These are phyloP conservation scores for Gobionotothen gibberifrons DNA, from an alignment of 2,797 vertebrate species.

Conservation along the genomic window DNA sequence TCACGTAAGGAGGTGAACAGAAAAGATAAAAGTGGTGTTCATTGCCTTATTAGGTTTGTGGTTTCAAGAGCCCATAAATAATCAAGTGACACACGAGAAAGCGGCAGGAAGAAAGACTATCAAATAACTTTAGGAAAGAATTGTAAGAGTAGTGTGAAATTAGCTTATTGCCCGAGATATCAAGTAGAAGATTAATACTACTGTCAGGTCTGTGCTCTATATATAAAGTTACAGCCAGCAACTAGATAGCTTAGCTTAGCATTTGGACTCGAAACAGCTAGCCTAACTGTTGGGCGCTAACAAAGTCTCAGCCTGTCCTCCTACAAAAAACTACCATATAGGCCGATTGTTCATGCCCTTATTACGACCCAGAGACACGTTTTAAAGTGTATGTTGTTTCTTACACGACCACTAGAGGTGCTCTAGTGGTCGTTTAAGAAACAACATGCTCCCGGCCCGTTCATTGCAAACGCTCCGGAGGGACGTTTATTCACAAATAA, in stretches of 20 bases:
- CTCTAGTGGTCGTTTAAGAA: too few species aligned
- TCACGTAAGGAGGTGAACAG: constrained; percentile 10
- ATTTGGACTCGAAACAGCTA: neutral
- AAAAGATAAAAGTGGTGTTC: constrained; percentile 15
- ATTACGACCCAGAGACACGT: too few species aligned
- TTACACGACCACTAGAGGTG: too few species aligned
- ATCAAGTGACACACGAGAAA: constrained; percentile 55
- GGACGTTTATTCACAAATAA: too few species aligned
- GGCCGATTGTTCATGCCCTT: too few species aligned
- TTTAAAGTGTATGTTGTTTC: too few species aligned
- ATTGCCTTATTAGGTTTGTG: constrained; percentile 40
- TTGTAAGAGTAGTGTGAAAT: neutral
- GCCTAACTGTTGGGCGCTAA: neutral
- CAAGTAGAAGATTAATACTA: neutral
- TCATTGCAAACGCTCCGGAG: too few species aligned
- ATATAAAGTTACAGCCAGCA: neutral
- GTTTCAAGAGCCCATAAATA: constrained; percentile 55
- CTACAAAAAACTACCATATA: too few species aligned
- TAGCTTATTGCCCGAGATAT: neutral
- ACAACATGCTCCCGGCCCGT: too few species aligned
- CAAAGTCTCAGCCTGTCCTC: too few species aligned
- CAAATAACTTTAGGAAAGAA: constrained; percentile 1
- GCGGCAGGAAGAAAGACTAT: constrained; percentile 14
- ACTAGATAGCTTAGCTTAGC: neutral
- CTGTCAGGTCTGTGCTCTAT: neutral